phyloP scores from a whole-genome alignment of 2,797 vertebrate genomes.

The Poeciliopsis gracilis region DNA sequence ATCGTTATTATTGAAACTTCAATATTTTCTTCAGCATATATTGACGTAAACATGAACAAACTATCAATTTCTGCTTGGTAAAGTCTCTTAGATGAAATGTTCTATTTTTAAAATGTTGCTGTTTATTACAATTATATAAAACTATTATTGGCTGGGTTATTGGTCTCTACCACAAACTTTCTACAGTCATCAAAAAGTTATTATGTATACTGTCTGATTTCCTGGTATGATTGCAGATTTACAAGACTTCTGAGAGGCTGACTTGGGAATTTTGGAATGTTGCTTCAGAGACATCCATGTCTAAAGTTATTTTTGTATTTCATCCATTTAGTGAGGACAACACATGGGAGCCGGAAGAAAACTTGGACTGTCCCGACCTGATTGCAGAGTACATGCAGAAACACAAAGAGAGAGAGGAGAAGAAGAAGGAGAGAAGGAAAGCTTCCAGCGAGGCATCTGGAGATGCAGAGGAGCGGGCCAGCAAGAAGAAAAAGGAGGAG shows the following conservation, averaged over 20 bases:
- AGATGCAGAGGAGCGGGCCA: constrained; percentile 89
- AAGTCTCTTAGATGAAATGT: background rate
- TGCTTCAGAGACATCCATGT: background rate
- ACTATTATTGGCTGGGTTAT: background rate
- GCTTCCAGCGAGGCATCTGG: constrained; percentile 76
- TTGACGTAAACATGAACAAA: background rate
- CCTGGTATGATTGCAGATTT: background rate
- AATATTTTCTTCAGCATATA: too few species aligned
- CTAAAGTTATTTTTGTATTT: background rate
- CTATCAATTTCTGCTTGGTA: background rate
- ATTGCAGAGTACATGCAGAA: constrained; percentile 95
- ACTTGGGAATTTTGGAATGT: background rate
- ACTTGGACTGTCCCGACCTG: constrained; percentile 96
- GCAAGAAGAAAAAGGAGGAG: constrained; percentile 97
- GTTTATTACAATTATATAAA: background rate
- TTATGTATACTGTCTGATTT: background rate
- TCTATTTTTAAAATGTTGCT: background rate
- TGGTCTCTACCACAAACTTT: background rate
- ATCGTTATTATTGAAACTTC: background rate
- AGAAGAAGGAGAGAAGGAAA: constrained; percentile 88
- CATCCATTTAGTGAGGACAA: constrained; percentile 89
- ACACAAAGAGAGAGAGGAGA: constrained; percentile 90
- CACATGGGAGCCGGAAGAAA: constrained; percentile 98
- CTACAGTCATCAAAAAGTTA: background rate
- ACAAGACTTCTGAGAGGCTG: background rate